These are phyloP conservation scores for Platorchestia sp. DNA, from an alignment of 1,140 invertebrate species.

Conservation along the genomic window DNA sequence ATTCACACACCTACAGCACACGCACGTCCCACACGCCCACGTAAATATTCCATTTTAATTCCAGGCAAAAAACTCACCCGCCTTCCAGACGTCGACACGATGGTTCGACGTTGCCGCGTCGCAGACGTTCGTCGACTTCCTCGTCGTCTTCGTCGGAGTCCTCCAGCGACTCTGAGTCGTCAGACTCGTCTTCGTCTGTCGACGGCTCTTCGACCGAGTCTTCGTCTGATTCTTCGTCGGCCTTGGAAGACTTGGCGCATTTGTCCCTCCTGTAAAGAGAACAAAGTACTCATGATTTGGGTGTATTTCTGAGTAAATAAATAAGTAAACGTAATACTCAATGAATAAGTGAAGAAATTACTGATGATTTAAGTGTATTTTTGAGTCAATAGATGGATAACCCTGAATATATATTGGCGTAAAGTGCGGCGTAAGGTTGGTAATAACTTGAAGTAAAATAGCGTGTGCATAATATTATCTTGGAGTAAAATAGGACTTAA, in stretches of 20 bases:
- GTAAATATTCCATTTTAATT: neutral
- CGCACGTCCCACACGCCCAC: too few relatives aligned
- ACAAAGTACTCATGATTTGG: too few relatives aligned
- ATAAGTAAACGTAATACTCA: too few relatives aligned
- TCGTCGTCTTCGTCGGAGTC: slow-evolving; percentile 1
- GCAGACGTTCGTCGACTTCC: neutral
- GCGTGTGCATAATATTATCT: too few relatives aligned
- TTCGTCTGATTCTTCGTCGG: slow-evolving; percentile 32
- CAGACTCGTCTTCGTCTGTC: neutral
- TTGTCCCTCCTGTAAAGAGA: neutral
- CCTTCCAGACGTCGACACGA: neutral
- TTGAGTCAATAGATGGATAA: too few relatives aligned
- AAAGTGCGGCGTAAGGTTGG: too few relatives aligned
- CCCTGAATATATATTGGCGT: too few relatives aligned
- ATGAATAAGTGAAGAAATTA: too few relatives aligned
- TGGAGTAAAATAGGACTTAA: too few relatives aligned
- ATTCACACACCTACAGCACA: neutral
- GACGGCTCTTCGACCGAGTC: neutral
- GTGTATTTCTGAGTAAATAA: too few relatives aligned
- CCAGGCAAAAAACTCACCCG: neutral
- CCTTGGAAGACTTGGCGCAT: slow-evolving; percentile 13
- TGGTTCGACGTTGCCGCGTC: neutral
- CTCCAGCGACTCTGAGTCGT: slow-evolving; percentile 5
- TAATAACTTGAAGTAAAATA: too few relatives aligned
- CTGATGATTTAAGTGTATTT: too few relatives aligned